Base-by-base conservation (phyloP, 2,888 invertebrate species). In the Nipponacmea schrenckii region DNA sequence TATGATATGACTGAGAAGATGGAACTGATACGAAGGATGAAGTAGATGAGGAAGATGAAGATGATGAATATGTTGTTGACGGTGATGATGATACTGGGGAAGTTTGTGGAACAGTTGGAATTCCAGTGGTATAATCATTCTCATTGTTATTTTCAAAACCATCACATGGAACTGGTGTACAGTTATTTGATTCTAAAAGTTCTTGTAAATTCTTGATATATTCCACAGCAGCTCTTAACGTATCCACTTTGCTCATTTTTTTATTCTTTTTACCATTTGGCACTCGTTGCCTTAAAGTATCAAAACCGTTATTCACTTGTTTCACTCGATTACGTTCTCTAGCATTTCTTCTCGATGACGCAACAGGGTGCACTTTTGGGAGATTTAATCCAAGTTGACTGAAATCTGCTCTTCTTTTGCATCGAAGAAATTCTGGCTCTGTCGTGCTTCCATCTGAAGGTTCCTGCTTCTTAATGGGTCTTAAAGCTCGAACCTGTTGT, bases 321-420 rank as follows among this genome's bases (percentile, higher is more conserved):
- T 96, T 96, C 80, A 96, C 96, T 82, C 97, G 93, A 88, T 96
- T 97, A 81, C 97, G 91, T 89, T 97, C 97, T 44, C 97, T 92
- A 20, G 96, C 97, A 90, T 97, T 97, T 83, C 97, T 92, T 69
- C 96, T 91, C 0, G 95, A 95, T 48, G 83, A 83, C 4, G 95
- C 95, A 56, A 95, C 94, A 14, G 94, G 95, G 14, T 73, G 74
- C 0, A 73, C 73, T 50, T 72, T 71, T 7, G 77, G 74, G 50
- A 80, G 63, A 46, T 70, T 72, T 26, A 72, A 74, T 15, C 80
- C 80, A 14, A 79, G 72, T 26, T 69, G 70, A 27, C 73, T 71
- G 68, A 81, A 81, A 65, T 81, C 79, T 17, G 81, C 73, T 20
- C 81, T 65, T 56, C 81, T 66, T 70, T 81, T 81, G 65, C 81